phyloP scores from a whole-genome alignment of 2,888 invertebrate species.

The Microchrysa polita region DNA sequence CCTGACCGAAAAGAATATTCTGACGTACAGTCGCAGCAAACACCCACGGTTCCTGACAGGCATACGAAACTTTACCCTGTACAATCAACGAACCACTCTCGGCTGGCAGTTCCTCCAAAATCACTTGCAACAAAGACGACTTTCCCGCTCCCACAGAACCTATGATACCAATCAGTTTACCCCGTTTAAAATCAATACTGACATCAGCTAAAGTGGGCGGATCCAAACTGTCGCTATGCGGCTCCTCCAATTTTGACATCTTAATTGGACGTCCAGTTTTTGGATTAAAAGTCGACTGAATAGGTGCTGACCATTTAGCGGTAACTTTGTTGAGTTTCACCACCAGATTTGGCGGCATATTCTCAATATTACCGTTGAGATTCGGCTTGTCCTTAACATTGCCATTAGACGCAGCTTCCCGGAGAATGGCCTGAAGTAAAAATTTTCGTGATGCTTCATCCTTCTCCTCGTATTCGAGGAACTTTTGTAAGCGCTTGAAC shows the following conservation, averaged over 20 bases:
- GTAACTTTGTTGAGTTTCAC: slow-evolving; percentile 56
- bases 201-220: slow-evolving; percentile 66
- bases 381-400: slow-evolving; percentile 38
- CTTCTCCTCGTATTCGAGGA: slow-evolving; percentile 63
- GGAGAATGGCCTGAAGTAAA: neutral
- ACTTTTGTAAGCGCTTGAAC: slow-evolving; percentile 71
- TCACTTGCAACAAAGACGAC: slow-evolving; percentile 73
- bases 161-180: slow-evolving; percentile 74
- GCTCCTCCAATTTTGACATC: slow-evolving; percentile 17
- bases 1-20: slow-evolving; percentile 82
- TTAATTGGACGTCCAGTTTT: slow-evolving; percentile 4
- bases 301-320: slow-evolving; percentile 64
- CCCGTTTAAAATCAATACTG: slow-evolving; percentile 67
- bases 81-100: slow-evolving; percentile 67
- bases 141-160: slow-evolving; percentile 82
- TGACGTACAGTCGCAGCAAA: slow-evolving; percentile 80
- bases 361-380: slow-evolving; percentile 19
- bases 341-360: slow-evolving; percentile 52
- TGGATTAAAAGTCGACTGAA: neutral
- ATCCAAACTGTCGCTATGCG: neutral
- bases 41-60: slow-evolving; percentile 88
- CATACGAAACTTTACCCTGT: slow-evolving; percentile 75
- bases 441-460: slow-evolving; percentile 31
- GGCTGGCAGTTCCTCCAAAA: slow-evolving; percentile 77
- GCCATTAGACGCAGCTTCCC: slow-evolving; percentile 42